Conservation (phyloP, 2,113 vertebrate genomes). For the Syngnathus floridae region DNA sequence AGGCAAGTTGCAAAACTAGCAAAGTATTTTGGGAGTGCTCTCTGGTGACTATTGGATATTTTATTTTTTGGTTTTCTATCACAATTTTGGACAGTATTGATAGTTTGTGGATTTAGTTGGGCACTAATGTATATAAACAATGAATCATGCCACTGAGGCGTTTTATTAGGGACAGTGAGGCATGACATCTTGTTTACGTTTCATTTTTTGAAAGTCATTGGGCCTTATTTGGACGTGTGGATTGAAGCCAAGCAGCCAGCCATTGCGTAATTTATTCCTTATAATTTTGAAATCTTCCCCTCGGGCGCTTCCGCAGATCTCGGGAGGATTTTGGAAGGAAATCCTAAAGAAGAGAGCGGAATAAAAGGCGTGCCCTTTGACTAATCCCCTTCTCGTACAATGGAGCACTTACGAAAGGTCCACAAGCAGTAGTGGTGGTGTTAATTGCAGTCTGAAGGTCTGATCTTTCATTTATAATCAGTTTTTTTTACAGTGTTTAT, state of each 20-base stretch:
- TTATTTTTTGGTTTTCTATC: too few relatives aligned
- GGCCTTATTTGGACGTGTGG: constrained; percentile 20
- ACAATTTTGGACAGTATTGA: too few relatives aligned
- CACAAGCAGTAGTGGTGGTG: background rate
- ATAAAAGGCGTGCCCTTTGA: constrained; percentile 26
- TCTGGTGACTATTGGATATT: too few relatives aligned
- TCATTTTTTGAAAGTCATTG: constrained; percentile 9
- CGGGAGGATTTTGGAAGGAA: constrained; percentile 17
- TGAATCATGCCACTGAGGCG: constrained; percentile 14
- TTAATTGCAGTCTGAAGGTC: background rate
- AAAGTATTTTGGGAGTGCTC: too few relatives aligned
- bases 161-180: constrained; percentile 34
- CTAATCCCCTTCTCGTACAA: background rate
- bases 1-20: too few relatives aligned
- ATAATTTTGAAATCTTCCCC: constrained; percentile 36
- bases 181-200: constrained; percentile 6
- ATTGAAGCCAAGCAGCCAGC: constrained; percentile 28
- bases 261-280: constrained; percentile 31
- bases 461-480: background rate
- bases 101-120: too few relatives aligned
- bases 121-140: background rate
- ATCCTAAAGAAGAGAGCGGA: constrained; percentile 35
- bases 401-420: background rate
- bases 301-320: constrained; percentile 36
- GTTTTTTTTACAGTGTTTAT: background rate